Evolutionary conservation across 2,888 invertebrate genomes (phyloP), one percentile per base, ranked within the genome.

Genomic region (Eutolmus rufibarbis): DNA sequence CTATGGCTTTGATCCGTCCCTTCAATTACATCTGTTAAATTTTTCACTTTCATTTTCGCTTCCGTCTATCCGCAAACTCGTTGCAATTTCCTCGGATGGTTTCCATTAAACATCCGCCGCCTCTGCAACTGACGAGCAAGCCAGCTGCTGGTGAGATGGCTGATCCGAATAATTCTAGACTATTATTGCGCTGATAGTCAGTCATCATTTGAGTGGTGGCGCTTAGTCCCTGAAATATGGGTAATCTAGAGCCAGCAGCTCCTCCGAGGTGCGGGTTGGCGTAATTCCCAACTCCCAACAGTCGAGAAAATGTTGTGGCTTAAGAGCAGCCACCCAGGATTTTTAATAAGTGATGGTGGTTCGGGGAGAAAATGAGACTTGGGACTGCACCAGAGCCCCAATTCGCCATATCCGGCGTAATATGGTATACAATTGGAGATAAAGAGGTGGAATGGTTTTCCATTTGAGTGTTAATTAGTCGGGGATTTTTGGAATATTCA

Each of bases 21-120:
- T 81, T 81, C 56, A 56, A 81, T 81, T 81, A 81, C 81, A 51
- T 16, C 51, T 31, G 81, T 31, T 81, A 81, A 37, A 81, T 81
- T 81, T 81, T 81, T 81, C 81, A 81, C 81, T 81, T 81, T 81
- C 81, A 81, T 56, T 81, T 81, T 81, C 56, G 56, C 23, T 14
- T 81, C 12, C 8, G 23, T 19, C 23, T n/a, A 78, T 23, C 46
- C 5, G 16, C 3, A 43, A 40, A 43, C 78, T 78, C 12, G 46
- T 2, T 66, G 40, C 78, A 78, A 78, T 78, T 77, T 78, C 14
- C 23, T 40, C 78, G 12, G 37, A 78, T 78, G 12, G 19, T 37
- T 40, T 19, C 40, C 12, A 78, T 37, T 78, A 78, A 78, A 23
- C 5, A 66, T 28, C 28, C 23, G 7, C 12, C 28, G 12, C 23